phyloP scores from a whole-genome alignment of 2,888 invertebrate species.

The Cartodere bifasciata region DNA sequence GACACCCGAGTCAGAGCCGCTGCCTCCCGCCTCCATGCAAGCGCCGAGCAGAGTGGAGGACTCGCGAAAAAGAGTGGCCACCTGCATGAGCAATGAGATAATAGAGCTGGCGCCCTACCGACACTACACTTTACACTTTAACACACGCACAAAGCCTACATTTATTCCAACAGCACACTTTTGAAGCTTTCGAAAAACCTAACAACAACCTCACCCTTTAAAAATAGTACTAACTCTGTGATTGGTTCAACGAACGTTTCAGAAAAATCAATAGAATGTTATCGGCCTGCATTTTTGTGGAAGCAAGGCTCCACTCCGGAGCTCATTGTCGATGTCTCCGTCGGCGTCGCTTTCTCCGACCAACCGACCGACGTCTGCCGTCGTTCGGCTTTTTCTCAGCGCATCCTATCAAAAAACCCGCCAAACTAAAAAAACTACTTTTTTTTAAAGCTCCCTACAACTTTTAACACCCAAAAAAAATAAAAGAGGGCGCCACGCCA shows the following conservation, averaged over 20 bases:
- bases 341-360: slow-evolving; percentile 34
- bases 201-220: slow-evolving; percentile 42
- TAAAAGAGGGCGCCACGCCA: too few relatives aligned
- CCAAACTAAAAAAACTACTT: slow-evolving; percentile 21
- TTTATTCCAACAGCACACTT: slow-evolving; percentile 25
- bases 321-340: slow-evolving; percentile 34
- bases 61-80: slow-evolving; percentile 54
- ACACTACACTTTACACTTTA: slow-evolving; percentile 11
- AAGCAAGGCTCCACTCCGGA: slow-evolving; percentile 30
- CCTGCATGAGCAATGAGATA: slow-evolving; percentile 43
- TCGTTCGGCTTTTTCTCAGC: slow-evolving; percentile 31
- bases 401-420: slow-evolving; percentile 29
- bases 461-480: too few relatives aligned
- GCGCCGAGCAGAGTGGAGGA: slow-evolving; percentile 53
- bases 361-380: slow-evolving; percentile 30
- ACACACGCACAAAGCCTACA: slow-evolving; percentile 21
- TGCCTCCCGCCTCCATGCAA: slow-evolving; percentile 41
- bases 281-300: slow-evolving; percentile 39
- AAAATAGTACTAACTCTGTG: slow-evolving; percentile 40
- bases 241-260: slow-evolving; percentile 43
- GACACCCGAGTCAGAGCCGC: slow-evolving; percentile 25
- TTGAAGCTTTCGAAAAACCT: slow-evolving; percentile 28
- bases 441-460: too few relatives aligned
- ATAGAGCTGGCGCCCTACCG: slow-evolving; percentile 23
- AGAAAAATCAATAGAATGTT: slow-evolving; percentile 54